Percentiles rank a stretch among this genome's conserved stretches.
Evolutionary conservation across 2,888 invertebrate species (phyloP).

Genomic region (Arge pagana): DNA sequence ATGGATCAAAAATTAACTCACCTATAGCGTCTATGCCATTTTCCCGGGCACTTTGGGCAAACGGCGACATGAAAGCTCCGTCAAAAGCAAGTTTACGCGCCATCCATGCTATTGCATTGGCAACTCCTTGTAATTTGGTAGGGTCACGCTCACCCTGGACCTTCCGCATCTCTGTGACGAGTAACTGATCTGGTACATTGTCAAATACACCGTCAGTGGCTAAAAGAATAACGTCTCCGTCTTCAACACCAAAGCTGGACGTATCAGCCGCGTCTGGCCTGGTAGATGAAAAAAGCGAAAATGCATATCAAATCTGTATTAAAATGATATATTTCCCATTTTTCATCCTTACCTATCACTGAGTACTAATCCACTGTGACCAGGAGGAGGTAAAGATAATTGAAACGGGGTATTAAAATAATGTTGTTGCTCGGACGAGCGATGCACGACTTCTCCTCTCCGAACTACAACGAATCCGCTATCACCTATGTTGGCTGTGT

Average conservation of each 20-base stretch:
- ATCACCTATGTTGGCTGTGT: slow-evolving; percentile 98
- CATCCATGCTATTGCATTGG: slow-evolving; percentile 94
- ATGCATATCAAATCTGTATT: slow-evolving; percentile 2
- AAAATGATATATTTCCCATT: slow-evolving; percentile 1
- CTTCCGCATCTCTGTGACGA: slow-evolving; percentile 83
- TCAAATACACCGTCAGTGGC: slow-evolving; percentile 99
- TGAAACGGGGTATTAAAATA: slow-evolving; percentile 99
- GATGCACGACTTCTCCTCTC: slow-evolving; percentile 83
- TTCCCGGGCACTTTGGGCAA: slow-evolving; percentile 89
- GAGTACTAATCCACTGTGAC: slow-evolving; percentile 82
- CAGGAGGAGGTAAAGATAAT: slow-evolving; percentile 90
- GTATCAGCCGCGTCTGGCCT: slow-evolving; percentile 92
- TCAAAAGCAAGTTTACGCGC: slow-evolving; percentile 93
- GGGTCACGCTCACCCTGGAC: slow-evolving; percentile 75
- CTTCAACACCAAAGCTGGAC: slow-evolving; percentile 83
- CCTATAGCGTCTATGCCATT: slow-evolving; percentile 93
- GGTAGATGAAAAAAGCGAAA: slow-evolving; percentile 15
- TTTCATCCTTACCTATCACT: slow-evolving; percentile 74
- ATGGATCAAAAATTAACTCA: no score
- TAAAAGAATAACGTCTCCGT: slow-evolving; percentile 92
- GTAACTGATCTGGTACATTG: slow-evolving; percentile 90
- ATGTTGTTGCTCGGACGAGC: slow-evolving; percentile 96
- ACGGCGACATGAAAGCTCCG: slow-evolving; percentile 93
- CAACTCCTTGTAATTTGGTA: slow-evolving; percentile 82
- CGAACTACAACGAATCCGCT: slow-evolving; percentile 95